These are phyloP conservation scores for Pyrrhia umbra DNA, from an alignment of 2,888 invertebrate genomes.

Conservation along the genomic window DNA sequence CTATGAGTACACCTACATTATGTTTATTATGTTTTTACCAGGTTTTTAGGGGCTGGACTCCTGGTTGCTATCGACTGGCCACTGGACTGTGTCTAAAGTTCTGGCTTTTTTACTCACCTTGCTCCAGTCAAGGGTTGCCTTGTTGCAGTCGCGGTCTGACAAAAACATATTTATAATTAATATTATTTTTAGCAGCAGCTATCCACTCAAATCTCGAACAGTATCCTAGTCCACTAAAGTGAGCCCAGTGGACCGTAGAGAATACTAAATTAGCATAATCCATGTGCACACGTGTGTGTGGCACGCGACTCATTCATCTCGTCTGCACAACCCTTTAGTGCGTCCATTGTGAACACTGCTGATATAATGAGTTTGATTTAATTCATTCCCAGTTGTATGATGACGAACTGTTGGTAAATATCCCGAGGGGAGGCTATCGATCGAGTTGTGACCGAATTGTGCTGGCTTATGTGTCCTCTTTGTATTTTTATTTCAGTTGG, in stretches of 20 bases:
- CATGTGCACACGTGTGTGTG: slow-evolving; percentile 71
- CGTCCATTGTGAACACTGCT: slow-evolving; percentile 66
- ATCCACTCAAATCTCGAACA: slow-evolving; percentile 37
- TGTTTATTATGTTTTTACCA: no score
- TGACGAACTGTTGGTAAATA: slow-evolving; percentile 66
- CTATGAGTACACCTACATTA: background rate
- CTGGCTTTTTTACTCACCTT: no score
- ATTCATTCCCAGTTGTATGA: slow-evolving; percentile 67
- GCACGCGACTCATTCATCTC: slow-evolving; percentile 74
- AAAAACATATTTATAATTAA: slow-evolving; percentile 1
- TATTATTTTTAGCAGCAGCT: slow-evolving; percentile 22
- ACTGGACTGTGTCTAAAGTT: no score
- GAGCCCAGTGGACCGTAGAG: slow-evolving; percentile 62
- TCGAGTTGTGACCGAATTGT: slow-evolving; percentile 61
- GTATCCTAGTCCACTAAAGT: slow-evolving; percentile 46
- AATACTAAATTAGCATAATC: slow-evolving; percentile 77
- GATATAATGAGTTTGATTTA: slow-evolving; percentile 74
- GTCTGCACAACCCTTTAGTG: slow-evolving; percentile 72
- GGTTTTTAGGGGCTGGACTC: no score
- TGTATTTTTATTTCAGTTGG: slow-evolving; percentile 32
- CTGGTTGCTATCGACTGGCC: no score
- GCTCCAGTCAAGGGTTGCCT: background rate
- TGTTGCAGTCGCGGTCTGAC: no score
- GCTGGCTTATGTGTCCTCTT: slow-evolving; percentile 25
- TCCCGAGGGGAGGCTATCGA: slow-evolving; percentile 64